A percentile compares a stretch with the other conserved stretches of the same genome.
Conservation (phyloP, 1,140 invertebrate genomes). For the Patella vulgata region DNA sequence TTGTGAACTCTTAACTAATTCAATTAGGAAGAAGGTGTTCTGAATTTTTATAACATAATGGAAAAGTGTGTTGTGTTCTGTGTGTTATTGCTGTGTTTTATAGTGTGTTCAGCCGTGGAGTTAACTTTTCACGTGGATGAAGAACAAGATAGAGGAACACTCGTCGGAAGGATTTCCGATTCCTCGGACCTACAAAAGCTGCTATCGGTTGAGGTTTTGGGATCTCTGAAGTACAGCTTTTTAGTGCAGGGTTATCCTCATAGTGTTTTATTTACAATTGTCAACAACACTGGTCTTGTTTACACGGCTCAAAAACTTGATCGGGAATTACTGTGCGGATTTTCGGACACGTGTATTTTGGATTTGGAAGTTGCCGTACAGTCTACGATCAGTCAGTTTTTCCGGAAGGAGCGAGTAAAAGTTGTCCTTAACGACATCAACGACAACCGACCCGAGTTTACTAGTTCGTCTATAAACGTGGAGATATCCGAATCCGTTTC, state of each 20-base stretch:
- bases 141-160: constrained; percentile 11
- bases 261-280: constrained; percentile 77
- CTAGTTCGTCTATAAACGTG: constrained; percentile 46
- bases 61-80: too few relatives aligned
- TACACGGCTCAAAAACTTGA: constrained; percentile 58
- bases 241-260: constrained; percentile 13
- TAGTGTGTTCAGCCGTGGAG: background rate
- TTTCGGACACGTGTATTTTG: constrained; percentile 30
- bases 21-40: too few relatives aligned
- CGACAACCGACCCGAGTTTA: constrained; percentile 87
- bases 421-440: constrained; percentile 86
- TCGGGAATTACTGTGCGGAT: constrained; percentile 22
- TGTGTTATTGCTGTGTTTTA: too few relatives aligned
- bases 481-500: constrained; percentile 38
- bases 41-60: too few relatives aligned
- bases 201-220: constrained; percentile 2
- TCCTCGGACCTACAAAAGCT: constrained; percentile 1
- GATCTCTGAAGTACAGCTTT: constrained; percentile 15
- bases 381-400: constrained; percentile 40
- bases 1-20: too few relatives aligned
- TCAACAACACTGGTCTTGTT: constrained; percentile 88
- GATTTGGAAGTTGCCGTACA: constrained; percentile 37
- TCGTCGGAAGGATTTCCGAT: constrained; percentile 18
- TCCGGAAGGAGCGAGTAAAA: constrained; percentile 69
- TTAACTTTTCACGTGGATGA: constrained; percentile 9